Base-by-base conservation (phyloP, 1,140 invertebrate genomes). In the Latrodectus geometricus region DNA sequence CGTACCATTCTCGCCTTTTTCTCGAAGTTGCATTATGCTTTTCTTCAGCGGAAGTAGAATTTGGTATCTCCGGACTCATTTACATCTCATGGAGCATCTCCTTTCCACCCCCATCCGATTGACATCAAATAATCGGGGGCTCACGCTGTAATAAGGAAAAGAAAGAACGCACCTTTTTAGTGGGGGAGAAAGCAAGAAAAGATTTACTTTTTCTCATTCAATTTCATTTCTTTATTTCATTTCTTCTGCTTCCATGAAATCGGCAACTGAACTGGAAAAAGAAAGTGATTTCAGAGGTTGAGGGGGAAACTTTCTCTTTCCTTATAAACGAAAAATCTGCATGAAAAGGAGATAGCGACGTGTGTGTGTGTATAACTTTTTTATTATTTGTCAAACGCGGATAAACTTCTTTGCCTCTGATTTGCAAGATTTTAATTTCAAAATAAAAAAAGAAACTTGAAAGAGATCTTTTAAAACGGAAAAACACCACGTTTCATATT, bases 51-150 rank as follows among this genome's bases (percentile, higher is more conserved):
- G 56, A 70, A 61, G 54, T 14, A 17, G 17, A 84, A 66, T 84
- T 84, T 75, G 75, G 73, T 84, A 84, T 75, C 73, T 23, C 48
- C 56, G 21, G 74, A 68, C 81, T 85, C 83, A 85, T 85, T 85
- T 85, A 65, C 83, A 85, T 85, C 15, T 11, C 49, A 69, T 77
- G 21, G 56, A 54, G 50, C 56, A 69, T 35, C 35, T 35, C 35
- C 35, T 35, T 5, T 35, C 35, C 35, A 35, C 35, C 35, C 35
- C 35, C 35, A 35, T 77, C 56, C 48, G 81, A 84, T 75, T 84
- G 81, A 84, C 81, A 49, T 65, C 72, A 75, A 84, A 84, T 66
- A 84, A 84, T 84, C 50, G 49, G 50, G 68, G 74, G 52, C 35
- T 20, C 50, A 15, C 15, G 74, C 35, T 9, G 48, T 9, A n/a